These are phyloP conservation scores for Tapirus indicus DNA, from an alignment of 2,797 vertebrate genomes.

Conservation along the genomic window DNA sequence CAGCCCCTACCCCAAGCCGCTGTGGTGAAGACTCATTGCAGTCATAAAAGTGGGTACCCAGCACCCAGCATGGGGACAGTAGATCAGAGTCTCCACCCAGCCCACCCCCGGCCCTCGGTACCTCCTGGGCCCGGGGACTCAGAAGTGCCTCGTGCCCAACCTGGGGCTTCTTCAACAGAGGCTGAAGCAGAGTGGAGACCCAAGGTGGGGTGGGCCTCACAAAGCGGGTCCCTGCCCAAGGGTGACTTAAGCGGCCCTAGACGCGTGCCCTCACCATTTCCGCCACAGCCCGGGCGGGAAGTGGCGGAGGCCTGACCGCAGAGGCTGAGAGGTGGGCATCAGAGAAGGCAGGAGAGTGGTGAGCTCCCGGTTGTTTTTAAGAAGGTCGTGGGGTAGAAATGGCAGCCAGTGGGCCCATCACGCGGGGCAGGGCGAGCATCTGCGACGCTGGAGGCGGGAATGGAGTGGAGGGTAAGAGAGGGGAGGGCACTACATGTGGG, in stretches of 20 bases:
- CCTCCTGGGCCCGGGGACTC: not conserved
- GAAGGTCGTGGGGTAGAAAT: not conserved
- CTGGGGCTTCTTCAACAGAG: not conserved
- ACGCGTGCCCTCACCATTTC: not conserved
- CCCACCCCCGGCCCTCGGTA: not conserved
- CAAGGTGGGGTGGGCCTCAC: not conserved
- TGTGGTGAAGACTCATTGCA: not conserved
- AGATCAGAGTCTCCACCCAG: not conserved
- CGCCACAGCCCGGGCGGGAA: not conserved
- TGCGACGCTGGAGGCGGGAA: not conserved
- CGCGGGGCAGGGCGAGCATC: too few species aligned
- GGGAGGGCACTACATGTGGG: accelerated
- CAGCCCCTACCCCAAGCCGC: accelerated
- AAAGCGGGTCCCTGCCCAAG: not conserved
- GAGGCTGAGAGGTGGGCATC: not conserved
- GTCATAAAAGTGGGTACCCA: not conserved
- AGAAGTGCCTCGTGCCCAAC: not conserved
- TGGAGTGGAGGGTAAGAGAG: too few species aligned
- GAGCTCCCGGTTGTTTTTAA: not conserved
- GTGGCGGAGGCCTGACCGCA: not conserved
- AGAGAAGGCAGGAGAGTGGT: too few species aligned
- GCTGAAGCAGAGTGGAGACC: not conserved
- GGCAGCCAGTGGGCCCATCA: accelerated
- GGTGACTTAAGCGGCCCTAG: not conserved
- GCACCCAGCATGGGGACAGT: not conserved